Evolutionary conservation across 2,113 vertebrate species (phyloP).

Genomic region (Antechinus flavipes): DNA sequence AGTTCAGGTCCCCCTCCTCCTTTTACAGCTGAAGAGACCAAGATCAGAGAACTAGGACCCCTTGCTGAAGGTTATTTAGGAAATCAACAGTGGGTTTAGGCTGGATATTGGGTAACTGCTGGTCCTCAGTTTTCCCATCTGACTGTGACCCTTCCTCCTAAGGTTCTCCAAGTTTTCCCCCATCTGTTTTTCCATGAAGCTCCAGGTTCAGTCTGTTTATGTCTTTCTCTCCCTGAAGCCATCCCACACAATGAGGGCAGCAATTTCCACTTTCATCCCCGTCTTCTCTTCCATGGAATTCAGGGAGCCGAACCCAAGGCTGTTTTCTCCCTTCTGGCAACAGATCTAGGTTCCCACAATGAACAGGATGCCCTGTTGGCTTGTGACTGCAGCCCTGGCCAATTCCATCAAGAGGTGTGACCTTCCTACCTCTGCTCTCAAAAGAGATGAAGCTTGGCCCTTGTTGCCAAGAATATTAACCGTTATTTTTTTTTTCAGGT

Average conservation of each 20-base stretch:
- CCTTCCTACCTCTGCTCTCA: neutral
- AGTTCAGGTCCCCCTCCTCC: neutral
- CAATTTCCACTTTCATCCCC: neutral
- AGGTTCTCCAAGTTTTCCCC: neutral
- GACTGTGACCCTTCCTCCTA: neutral
- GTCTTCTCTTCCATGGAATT: neutral
- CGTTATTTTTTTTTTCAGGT: constrained; percentile 33
- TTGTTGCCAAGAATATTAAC: neutral
- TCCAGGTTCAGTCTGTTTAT: neutral
- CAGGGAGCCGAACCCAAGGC: neutral
- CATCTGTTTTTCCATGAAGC: neutral
- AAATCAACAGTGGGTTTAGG: neutral
- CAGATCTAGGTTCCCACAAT: neutral
- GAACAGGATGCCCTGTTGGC: constrained; percentile 22
- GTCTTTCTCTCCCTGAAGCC: neutral
- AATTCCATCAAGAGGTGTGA: constrained; percentile 13
- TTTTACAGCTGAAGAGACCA: neutral
- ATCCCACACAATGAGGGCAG: neutral
- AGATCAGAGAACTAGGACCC: neutral
- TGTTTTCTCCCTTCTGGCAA: neutral
- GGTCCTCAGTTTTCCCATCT: neutral
- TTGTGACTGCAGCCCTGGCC: neutral
- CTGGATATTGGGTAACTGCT: neutral
- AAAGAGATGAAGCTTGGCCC: neutral
- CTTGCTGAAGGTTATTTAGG: neutral